Evolutionary conservation across 2,888 invertebrate species (phyloP).

Genomic region (Drosophila kambysellisi): DNA sequence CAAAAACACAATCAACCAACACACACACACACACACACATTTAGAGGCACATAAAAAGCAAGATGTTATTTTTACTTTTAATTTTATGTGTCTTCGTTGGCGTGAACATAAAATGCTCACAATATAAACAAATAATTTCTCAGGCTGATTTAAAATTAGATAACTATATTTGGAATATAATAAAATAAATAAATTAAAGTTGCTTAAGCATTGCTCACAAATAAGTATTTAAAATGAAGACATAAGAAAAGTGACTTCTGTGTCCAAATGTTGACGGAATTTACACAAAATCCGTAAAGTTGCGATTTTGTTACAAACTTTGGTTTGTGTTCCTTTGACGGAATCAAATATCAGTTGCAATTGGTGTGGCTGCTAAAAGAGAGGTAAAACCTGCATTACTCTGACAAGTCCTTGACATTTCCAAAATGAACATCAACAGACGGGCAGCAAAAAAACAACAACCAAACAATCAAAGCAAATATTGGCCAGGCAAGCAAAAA

Average conservation of each 20-base stretch:
- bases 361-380: conserved; percentile 33
- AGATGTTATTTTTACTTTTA: conserved; percentile 6
- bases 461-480: conserved; percentile 1
- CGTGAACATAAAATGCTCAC: neutral
- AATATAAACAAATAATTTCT: neutral
- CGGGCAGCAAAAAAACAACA: neutral
- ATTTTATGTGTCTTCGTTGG: conserved; percentile 13
- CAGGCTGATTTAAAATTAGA: neutral
- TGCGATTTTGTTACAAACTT: neutral
- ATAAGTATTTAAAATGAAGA: neutral
- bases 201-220: neutral
- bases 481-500: conserved; percentile 58
- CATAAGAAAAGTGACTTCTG: neutral
- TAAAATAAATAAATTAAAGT: neutral
- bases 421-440: conserved; percentile 56
- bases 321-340: conserved; percentile 41
- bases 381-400: conserved; percentile 67
- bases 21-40: conserved; percentile 7
- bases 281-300: neutral
- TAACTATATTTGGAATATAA: neutral
- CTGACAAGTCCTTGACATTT: conserved; percentile 77
- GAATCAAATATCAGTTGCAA: conserved; percentile 48
- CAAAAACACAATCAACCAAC: neutral
- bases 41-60: conserved; percentile 3
- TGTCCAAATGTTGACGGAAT: neutral